Evolutionary conservation across 2,888 invertebrate genomes (phyloP).

Genomic region (Hydrotaea diabolus): DNA sequence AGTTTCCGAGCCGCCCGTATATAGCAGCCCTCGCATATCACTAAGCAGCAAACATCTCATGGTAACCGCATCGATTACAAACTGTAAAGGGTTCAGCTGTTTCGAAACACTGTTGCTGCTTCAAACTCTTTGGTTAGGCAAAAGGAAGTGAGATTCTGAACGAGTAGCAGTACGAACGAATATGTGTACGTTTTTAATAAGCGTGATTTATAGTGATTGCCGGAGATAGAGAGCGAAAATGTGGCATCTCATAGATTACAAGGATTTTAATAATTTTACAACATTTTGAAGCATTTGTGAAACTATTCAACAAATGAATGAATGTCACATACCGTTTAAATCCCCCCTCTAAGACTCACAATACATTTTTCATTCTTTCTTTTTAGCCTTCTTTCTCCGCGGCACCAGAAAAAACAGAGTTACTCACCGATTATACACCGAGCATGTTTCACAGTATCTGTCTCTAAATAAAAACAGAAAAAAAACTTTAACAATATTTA

Average conservation of each 20-base stretch:
- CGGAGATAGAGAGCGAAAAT: background rate
- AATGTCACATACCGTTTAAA: conserved; percentile 25
- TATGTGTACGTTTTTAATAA: background rate
- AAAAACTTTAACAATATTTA: conserved; percentile 1
- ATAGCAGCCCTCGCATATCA: too few relatives aligned
- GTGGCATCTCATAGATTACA: conserved; percentile 46
- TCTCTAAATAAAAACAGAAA: background rate
- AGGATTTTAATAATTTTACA: conserved; percentile 49
- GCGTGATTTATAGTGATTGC: background rate
- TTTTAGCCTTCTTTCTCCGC: background rate
- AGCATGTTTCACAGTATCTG: background rate
- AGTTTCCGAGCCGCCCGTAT: too few relatives aligned
- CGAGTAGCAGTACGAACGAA: background rate
- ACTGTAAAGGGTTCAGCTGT: too few relatives aligned
- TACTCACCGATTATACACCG: background rate
- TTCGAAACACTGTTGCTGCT: background rate
- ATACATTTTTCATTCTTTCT: background rate
- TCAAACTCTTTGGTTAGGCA: too few relatives aligned
- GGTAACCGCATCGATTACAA: too few relatives aligned
- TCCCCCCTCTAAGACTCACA: background rate
- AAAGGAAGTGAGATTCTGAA: background rate
- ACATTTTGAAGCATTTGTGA: conserved; percentile 2
- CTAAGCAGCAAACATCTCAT: too few relatives aligned
- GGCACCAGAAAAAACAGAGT: background rate
- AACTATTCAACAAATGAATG: background rate